phyloP scores from a whole-genome alignment of 1,140 invertebrate genomes.

The Hypothenemus hampei region DNA sequence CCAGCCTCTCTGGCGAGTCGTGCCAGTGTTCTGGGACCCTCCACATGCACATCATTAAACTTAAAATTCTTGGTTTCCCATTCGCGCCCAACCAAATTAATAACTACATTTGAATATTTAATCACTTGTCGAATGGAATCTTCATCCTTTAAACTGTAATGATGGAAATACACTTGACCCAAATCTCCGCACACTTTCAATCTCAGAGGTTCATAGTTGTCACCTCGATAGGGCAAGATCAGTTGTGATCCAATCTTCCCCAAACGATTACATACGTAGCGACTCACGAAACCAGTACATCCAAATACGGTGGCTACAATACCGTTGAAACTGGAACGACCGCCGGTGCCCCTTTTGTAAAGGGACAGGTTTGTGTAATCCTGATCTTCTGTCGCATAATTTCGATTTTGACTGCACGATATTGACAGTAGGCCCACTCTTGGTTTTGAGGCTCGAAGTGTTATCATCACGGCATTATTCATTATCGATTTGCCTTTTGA shows the following conservation, averaged over 20 bases:
- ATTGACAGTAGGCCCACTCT: conserved; percentile 1
- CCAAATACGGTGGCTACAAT: conserved; percentile 97
- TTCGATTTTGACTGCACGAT: background rate
- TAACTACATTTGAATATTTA: conserved; percentile 95
- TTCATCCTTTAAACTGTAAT: conserved; percentile 81
- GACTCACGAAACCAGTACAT: conserved; percentile 80
- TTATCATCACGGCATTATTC: conserved; percentile 8
- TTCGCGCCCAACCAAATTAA: conserved; percentile 90
- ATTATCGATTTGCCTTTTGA: too few relatives aligned
- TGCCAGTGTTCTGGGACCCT: conserved; percentile 69
- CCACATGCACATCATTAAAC: conserved; percentile 75
- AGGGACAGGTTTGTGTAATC: conserved; percentile 55
- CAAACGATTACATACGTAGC: conserved; percentile 79
- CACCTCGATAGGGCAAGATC: conserved; percentile 88
- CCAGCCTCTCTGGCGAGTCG: conserved; percentile 69
- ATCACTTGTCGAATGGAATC: conserved; percentile 81
- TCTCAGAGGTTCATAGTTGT: conserved; percentile 69
- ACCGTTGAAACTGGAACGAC: conserved; percentile 93
- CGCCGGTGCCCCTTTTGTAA: conserved; percentile 84
- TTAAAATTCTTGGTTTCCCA: conserved; percentile 88
- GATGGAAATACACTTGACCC: conserved; percentile 91
- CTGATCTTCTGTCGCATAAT: conserved; percentile 4
- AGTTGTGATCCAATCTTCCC: conserved; percentile 85
- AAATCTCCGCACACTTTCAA: conserved; percentile 88
- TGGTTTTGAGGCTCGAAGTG: conserved; percentile 5